Evolutionary conservation across 2,888 invertebrate species (phyloP), one percentile per base, ranked within the genome.

Genomic region (Limenitis camilla): DNA sequence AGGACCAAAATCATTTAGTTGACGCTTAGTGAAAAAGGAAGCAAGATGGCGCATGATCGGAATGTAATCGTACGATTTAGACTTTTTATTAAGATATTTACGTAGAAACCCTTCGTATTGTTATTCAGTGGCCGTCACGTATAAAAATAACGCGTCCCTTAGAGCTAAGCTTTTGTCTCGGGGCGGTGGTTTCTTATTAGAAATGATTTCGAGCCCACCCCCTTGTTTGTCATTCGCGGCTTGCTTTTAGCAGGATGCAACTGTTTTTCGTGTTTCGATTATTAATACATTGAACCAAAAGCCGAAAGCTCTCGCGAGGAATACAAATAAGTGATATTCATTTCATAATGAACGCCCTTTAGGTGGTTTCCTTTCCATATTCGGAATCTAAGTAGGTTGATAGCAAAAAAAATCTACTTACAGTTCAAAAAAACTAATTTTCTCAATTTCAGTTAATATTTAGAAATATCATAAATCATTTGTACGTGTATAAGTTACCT

Each of bases 111-210:
- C 63, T 68, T 65, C 58, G 64, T 69, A 72, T 86, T 84, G 78
- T 76, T 86, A 86, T 86, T 85, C 86, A 71, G 71, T 59, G 60
- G 66, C 67, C 82, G 86, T 84, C 70, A 67, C 74, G 68, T 79
- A 83, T 82, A 84, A 83, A 81, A 83, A 81, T 83, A 81, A 83
- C 69, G 76, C 76, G 81, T 82, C 82, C 83, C 84, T 80, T 76
- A 73, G 68, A 70, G 72, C 72, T 68, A 76, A 75, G 77, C 81
- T 82, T 80, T 82, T 82, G 83, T 81, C 74, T 78, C 64, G 74
- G 78, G 76, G 74, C 73, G 76, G 74, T 66, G 69, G 67, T 67
- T 65, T 72, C 56, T 62, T 78, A 77, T 78, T 74, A 76, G 77
- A 76, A 72, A 76, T 72, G 65, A 76, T 77, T 75, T 72, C 63